These are phyloP conservation scores for Geotrypetes seraphini DNA, from an alignment of 2,797 vertebrate species.

Conservation along the genomic window DNA sequence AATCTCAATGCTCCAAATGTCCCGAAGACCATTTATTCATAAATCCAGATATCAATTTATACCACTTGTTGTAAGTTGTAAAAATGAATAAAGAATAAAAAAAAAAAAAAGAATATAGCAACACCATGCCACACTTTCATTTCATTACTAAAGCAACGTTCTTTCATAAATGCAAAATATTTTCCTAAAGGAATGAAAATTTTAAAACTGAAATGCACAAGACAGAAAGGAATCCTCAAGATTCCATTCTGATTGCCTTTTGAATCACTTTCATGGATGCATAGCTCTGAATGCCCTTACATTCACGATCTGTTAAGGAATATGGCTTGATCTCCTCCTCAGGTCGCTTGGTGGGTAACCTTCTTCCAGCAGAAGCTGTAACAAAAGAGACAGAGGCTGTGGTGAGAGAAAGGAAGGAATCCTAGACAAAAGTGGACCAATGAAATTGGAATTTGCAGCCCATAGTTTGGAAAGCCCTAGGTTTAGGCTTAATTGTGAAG, in stretches of 20 bases:
- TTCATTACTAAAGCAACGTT: not conserved
- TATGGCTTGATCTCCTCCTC: slow-evolving; percentile 90
- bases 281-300: slow-evolving; percentile 44
- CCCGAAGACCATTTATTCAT: no score
- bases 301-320: slow-evolving; percentile 77
- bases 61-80: no score
- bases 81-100: no score
- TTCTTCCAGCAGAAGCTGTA: slow-evolving; percentile 48
- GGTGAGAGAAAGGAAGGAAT: not conserved
- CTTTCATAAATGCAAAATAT: not conserved
- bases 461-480: no score
- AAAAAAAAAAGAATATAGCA: no score
- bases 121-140: not conserved
- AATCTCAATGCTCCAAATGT: no score
- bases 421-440: not conserved
- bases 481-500: no score
- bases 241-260: not conserved
- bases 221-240: no score
- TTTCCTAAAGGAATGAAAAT: no score
- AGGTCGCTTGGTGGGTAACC: slow-evolving; percentile 62
- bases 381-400: not conserved
- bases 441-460: no score
- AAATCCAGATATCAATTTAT: no score
- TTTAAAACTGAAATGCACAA: no score
- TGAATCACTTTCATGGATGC: not conserved